Evolutionary conservation across 2,797 vertebrate species (phyloP).

Genomic region (Craterocephalus amniculus): DNA sequence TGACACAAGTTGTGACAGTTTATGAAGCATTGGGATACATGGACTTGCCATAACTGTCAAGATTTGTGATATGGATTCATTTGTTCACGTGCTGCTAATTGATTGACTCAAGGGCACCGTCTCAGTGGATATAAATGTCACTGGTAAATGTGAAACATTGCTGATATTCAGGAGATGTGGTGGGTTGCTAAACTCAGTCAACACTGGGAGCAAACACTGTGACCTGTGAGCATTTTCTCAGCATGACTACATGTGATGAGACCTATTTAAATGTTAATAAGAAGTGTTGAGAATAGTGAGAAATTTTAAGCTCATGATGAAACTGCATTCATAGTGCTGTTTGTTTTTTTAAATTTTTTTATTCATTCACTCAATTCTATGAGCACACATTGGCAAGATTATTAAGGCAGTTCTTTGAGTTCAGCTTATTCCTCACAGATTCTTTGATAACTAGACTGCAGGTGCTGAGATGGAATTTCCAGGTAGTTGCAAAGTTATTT

Average conservation of each 20-base stretch:
- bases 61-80: conserved; percentile 7
- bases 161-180: not conserved
- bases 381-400: not conserved
- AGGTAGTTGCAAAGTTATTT: too few relatives aligned
- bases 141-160: conserved; percentile 9
- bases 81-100: not conserved
- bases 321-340: too few relatives aligned
- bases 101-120: not conserved
- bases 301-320: too few relatives aligned
- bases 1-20: too few relatives aligned
- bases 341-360: not conserved
- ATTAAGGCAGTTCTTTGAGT: not conserved
- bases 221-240: not conserved
- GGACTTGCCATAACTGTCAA: not conserved
- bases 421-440: not conserved
- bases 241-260: not conserved
- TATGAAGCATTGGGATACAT: too few relatives aligned
- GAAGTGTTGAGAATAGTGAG: too few relatives aligned
- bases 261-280: too few relatives aligned
- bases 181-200: not conserved
- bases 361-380: not conserved
- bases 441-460: not conserved
- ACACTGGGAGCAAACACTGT: not conserved
- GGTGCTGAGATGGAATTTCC: not conserved
- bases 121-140: conserved; percentile 6